A percentile compares a stretch with the other conserved stretches of the same genome.
These are phyloP conservation scores for Gari tellinella DNA, from an alignment of 2,888 invertebrate genomes.

Conservation along the genomic window DNA sequence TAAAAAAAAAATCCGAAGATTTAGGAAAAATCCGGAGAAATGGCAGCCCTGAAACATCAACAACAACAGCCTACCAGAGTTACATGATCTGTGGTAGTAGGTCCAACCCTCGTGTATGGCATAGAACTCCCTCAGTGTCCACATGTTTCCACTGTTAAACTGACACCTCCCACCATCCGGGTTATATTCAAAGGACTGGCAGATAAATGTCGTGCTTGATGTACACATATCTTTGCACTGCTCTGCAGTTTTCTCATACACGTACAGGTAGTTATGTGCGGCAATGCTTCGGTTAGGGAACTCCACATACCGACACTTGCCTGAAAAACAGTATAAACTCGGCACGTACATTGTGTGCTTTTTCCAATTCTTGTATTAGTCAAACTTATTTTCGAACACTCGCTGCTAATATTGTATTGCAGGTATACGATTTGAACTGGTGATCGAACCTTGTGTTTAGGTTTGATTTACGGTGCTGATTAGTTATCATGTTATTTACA, in stretches of 20 bases:
- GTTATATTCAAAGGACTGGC: conserved; percentile 53
- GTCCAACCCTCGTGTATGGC: conserved; percentile 37
- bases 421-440: not conserved
- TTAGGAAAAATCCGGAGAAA: no score
- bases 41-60: no score
- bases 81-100: conserved; percentile 54
- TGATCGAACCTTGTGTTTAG: not conserved
- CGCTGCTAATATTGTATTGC: no score
- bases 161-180: conserved; percentile 36
- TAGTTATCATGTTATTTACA: no score
- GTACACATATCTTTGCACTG: conserved; percentile 40
- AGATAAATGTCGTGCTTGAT: conserved; percentile 15
- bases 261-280: conserved; percentile 49
- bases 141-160: conserved; percentile 53
- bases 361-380: not conserved
- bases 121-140: conserved; percentile 37
- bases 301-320: conserved; percentile 34
- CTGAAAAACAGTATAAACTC: conserved; percentile 11
- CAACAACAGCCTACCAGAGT: no score
- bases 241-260: conserved; percentile 33
- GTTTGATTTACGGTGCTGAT: no score
- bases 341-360: not conserved
- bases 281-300: conserved; percentile 33
- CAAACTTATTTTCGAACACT: no score
- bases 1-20: no score